Conservation (phyloP, 2,113 vertebrate species). For the Menidia beryllina region DNA sequence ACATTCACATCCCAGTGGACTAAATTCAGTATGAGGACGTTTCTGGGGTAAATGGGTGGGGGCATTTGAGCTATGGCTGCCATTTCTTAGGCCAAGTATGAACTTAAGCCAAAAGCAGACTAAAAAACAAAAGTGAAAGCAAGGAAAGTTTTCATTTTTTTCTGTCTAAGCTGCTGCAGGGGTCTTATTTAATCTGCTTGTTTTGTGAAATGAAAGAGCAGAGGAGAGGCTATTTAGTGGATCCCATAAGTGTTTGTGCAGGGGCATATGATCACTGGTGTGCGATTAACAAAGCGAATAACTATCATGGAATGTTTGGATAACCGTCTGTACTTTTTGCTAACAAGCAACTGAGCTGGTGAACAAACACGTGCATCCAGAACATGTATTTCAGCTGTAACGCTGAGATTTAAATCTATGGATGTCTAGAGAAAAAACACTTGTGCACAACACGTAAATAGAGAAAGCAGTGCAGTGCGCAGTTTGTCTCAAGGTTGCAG, state of each 20-base stretch:
- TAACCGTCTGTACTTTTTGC: constrained; percentile 33
- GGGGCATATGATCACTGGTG: constrained; percentile 47
- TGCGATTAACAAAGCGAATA: constrained; percentile 54
- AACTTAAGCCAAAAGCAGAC: constrained; percentile 20
- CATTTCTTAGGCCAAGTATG: constrained; percentile 30
- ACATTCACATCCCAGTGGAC: too few relatives aligned
- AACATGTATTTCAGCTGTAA: constrained; percentile 50
- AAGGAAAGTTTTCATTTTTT: constrained; percentile 4
- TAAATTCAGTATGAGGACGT: too few relatives aligned
- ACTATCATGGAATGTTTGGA: constrained; percentile 34
- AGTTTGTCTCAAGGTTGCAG: not conserved
- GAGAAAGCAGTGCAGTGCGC: not conserved
- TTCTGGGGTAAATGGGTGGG: constrained; percentile 30
- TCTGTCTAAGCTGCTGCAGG: not conserved
- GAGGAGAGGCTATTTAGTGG: constrained; percentile 29
- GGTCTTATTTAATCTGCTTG: constrained; percentile 43
- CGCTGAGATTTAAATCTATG: constrained; percentile 57
- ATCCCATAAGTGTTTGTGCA: constrained; percentile 27
- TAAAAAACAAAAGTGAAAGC: constrained; percentile 28
- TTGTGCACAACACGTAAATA: constrained; percentile 53
- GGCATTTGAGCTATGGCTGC: not conserved
- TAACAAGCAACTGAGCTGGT: constrained; percentile 44
- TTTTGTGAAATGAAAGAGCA: constrained; percentile 38
- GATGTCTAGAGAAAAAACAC: constrained; percentile 52
- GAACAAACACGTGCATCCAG: constrained; percentile 9